Evolutionary conservation across 1,140 invertebrate species (phyloP), one percentile per base, ranked within the genome.

Genomic region (Calephelis nemesis): DNA sequence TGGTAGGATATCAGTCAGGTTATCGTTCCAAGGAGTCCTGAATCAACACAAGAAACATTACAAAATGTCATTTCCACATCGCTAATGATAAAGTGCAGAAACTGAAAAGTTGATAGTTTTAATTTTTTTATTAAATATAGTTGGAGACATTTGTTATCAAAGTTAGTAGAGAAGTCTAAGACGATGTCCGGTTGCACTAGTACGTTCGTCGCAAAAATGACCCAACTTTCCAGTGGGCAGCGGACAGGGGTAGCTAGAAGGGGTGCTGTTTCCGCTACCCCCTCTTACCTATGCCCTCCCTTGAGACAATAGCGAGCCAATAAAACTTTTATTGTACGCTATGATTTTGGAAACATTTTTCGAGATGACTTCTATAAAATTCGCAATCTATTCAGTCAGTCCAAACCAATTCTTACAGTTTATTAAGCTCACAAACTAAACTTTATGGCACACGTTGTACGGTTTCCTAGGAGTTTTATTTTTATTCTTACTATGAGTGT

Each of bases 241-340:
- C 71, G 76, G 76, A 75, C 65, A 77, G 63, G 70, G 70, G 67
- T 66, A 72, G 67, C 65, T 70, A 13, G 50, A 60, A 65, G 73
- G 69, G 70, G 73, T 19, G 64, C 64, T 63, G 67, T 52, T 63
- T 15, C 65, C 75, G 62, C 69, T 66, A 69, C 48, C 73, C 72
- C 50, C 73, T 66, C 72, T 82, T 80, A 84, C 81, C 83, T 83
- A 85, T 83, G 78, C 76, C 71, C 79, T 77, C 77, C 78, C 78
- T 68, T 77, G 81, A 87, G 83, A 86, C 84, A 87, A 88, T 85
- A 81, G 76, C 84, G 80, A 85, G 75, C 83, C 85, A 90, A 90
- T 90, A 88, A 89, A 91, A 91, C 81, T 91, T 91, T 89, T 89
- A 91, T 84, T 82, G 81, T 83, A 70, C 79, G 82, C 85, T 91